Base-by-base conservation (phyloP, 2,797 vertebrate species). In the Tinamus major region DNA sequence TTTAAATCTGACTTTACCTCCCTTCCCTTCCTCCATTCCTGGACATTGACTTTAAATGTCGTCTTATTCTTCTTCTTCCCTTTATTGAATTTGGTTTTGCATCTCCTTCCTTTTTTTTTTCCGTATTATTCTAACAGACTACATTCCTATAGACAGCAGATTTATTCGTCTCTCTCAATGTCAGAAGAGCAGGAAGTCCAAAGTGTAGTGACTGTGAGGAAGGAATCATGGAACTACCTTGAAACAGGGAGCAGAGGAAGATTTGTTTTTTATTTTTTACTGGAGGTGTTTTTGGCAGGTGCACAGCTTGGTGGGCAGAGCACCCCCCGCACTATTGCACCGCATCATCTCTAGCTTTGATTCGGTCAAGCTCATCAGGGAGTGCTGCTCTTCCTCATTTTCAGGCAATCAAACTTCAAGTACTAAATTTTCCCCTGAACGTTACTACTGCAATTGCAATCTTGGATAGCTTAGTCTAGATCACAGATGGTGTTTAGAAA, bases 31-130 rank as follows among this genome's bases (percentile, higher is more conserved):
- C 26, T 72, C 68, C 19, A 33, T 62, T 91, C 79, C 59, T 77
- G 17, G 55, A 64, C 51, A 91, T 46, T 62, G 64, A 79, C 71
- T 94, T 92, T 37, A 37, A 82, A 65, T 89, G 58, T 27, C 46
- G 35, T 76, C 67, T 87, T 87, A 64, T 37, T 65, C 37, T 78
- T 78, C 15, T 20, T 39, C 55, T 76, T 48, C 15, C 8, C 46
- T 65, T 76, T 62, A 75, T 53, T 4, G 5, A 68, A 27, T 68
- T 80, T 63, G 6, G 46, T 87, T 72, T 64, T 76, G 1, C 6
- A 42, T 13, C 26, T 53, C 63, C 23, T 80, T 55, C 8, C 33
- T 72, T 67, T 59, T 69, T 2, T 53, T 53, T 53, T 48, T 24
- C 11, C 23, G 23, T 48, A 48, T 48, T 48, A 19, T 48, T 12